These are phyloP conservation scores for Philhelius pedissequus DNA, from an alignment of 2,888 invertebrate genomes.

Conservation along the genomic window DNA sequence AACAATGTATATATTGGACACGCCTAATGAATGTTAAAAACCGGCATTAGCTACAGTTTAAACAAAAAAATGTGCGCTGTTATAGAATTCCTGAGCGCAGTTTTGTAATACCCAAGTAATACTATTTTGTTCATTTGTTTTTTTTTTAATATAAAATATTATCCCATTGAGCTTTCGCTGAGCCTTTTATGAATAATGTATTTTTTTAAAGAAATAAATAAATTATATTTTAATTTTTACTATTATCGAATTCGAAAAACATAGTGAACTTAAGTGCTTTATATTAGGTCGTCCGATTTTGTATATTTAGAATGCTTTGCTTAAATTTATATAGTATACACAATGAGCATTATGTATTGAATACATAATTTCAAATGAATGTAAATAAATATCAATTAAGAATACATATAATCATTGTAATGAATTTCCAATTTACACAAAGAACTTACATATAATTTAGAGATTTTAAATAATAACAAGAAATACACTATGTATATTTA, in stretches of 20 bases:
- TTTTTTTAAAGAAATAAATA: too few species aligned
- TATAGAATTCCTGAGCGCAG: too few species aligned
- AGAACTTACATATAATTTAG: not conserved
- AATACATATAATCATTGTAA: constrained; percentile 11
- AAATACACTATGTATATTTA: constrained; percentile 34
- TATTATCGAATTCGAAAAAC: not conserved
- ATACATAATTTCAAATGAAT: not conserved
- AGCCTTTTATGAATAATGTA: too few species aligned
- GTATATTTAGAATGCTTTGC: constrained; percentile 50
- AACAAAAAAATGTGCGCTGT: too few species aligned
- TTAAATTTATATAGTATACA: constrained; percentile 6
- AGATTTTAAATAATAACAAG: constrained; percentile 13
- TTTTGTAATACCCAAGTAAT: too few species aligned
- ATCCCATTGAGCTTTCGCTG: too few species aligned
- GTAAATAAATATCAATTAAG: not conserved
- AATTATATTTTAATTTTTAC: not conserved
- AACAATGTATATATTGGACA: too few species aligned
- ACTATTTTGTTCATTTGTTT: too few species aligned
- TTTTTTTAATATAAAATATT: too few species aligned
- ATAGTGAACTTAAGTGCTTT: constrained; percentile 63
- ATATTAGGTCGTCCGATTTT: constrained; percentile 58
- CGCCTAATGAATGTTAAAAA: too few species aligned
- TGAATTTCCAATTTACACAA: constrained; percentile 56
- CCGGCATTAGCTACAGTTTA: too few species aligned
- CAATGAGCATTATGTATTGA: too few species aligned